Percentiles rank a stretch among this genome's conserved stretches.
Conservation (phyloP, 2,888 invertebrate genomes). For the Rhamphomyia laevipes region DNA sequence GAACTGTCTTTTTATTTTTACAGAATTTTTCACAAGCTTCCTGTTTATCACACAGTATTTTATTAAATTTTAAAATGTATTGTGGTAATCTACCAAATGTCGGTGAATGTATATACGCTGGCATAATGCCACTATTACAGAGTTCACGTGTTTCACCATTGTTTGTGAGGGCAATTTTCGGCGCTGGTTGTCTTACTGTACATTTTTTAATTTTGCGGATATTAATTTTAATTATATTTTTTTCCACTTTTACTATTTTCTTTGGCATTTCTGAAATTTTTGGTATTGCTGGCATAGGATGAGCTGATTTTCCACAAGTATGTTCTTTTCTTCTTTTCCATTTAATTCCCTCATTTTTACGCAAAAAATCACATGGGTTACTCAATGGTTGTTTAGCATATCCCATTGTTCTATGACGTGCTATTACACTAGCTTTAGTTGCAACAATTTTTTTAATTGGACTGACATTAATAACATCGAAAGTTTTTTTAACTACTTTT, state of each 20-base stretch:
- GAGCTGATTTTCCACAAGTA: constrained; percentile 28
- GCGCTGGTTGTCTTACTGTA: constrained; percentile 44
- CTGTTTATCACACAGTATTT: constrained; percentile 27
- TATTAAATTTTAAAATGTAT: constrained; percentile 45
- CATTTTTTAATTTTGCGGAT: constrained; percentile 45
- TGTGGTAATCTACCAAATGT: constrained; percentile 60
- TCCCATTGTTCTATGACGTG: constrained; percentile 51
- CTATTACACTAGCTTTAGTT: not conserved
- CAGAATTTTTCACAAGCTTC: too few relatives aligned
- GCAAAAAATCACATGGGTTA: constrained; percentile 49
- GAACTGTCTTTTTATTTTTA: too few relatives aligned
- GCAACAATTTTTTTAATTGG: too few relatives aligned
- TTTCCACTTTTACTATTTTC: constrained; percentile 13
- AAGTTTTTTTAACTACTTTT: too few relatives aligned
- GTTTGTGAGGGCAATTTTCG: constrained; percentile 48
- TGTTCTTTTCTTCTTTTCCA: constrained; percentile 28
- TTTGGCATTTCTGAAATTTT: constrained; percentile 23
- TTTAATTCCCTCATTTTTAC: constrained; percentile 46
- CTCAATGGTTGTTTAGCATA: constrained; percentile 49
- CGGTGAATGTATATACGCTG: constrained; percentile 48
- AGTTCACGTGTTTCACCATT: constrained; percentile 50
- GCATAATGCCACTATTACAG: constrained; percentile 52
- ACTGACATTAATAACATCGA: too few relatives aligned
- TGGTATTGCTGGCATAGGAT: constrained; percentile 39
- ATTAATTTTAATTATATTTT: constrained; percentile 44